Evolutionary conservation across 2,113 vertebrate genomes (phyloP).

Genomic region (Heteronetta atricapilla): DNA sequence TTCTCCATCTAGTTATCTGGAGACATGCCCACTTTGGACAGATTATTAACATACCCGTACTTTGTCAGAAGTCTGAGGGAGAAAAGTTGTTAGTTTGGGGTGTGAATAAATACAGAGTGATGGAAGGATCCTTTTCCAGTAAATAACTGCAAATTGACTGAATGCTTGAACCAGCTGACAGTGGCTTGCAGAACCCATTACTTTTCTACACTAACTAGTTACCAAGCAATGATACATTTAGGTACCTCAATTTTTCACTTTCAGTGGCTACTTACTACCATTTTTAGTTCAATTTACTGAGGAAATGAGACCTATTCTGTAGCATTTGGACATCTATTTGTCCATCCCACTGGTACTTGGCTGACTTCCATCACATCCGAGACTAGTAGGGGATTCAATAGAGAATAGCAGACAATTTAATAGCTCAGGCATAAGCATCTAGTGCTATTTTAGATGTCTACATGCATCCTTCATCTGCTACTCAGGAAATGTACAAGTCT

Average conservation of each 20-base stretch:
- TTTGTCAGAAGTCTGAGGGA: neutral
- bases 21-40: neutral
- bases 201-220: slow-evolving; percentile 2
- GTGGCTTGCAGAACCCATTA: neutral
- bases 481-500: neutral
- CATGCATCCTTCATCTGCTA: neutral
- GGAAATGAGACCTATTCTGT: neutral
- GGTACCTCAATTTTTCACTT: neutral
- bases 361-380: neutral
- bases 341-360: neutral
- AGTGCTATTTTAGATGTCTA: neutral
- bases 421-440: neutral
- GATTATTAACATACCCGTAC: neutral
- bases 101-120: neutral
- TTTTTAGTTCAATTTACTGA: neutral
- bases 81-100: neutral
- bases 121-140: neutral
- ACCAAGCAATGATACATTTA: neutral
- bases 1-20: neutral
- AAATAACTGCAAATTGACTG: neutral
- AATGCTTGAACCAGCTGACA: neutral
- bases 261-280: neutral
- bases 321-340: neutral
- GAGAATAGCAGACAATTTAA: neutral
- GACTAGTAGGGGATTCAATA: neutral